Evolutionary conservation across 2,113 vertebrate genomes (phyloP).

Genomic region (Cnemophilus loriae): DNA sequence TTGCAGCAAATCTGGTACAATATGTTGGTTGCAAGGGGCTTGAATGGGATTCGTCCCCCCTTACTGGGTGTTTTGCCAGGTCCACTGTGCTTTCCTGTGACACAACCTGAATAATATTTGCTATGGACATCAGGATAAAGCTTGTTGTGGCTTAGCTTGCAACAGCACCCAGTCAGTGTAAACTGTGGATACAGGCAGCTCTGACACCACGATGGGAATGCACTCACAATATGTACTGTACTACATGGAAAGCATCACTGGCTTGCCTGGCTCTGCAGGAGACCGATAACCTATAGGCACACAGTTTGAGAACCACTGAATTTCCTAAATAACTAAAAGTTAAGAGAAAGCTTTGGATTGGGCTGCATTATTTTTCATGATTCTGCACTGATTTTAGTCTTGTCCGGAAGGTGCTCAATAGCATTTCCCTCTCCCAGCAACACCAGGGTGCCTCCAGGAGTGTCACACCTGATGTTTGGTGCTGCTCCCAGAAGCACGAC

Average conservation of each 20-base stretch:
- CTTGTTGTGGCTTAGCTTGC: not conserved
- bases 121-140: not conserved
- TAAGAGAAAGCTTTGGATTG: not conserved
- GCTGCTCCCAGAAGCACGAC: not conserved
- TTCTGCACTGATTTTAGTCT: not conserved
- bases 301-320: not conserved
- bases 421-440: not conserved
- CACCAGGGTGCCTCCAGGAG: not conserved
- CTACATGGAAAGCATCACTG: not conserved
- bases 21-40: not conserved
- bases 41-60: not conserved
- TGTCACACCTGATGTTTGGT: not conserved
- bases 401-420: not conserved
- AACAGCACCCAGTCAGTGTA: not conserved
- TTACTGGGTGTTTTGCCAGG: not conserved
- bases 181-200: not conserved
- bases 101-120: not conserved
- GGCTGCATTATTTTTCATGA: not conserved
- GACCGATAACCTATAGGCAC: not conserved
- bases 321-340: not conserved
- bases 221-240: not conserved
- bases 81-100: not conserved
- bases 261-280: not conserved
- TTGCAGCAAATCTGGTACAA: not conserved
- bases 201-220: rapidly evolving